These are phyloP conservation scores for Apis laboriosa DNA, from an alignment of 1,140 invertebrate species.

Conservation along the genomic window DNA sequence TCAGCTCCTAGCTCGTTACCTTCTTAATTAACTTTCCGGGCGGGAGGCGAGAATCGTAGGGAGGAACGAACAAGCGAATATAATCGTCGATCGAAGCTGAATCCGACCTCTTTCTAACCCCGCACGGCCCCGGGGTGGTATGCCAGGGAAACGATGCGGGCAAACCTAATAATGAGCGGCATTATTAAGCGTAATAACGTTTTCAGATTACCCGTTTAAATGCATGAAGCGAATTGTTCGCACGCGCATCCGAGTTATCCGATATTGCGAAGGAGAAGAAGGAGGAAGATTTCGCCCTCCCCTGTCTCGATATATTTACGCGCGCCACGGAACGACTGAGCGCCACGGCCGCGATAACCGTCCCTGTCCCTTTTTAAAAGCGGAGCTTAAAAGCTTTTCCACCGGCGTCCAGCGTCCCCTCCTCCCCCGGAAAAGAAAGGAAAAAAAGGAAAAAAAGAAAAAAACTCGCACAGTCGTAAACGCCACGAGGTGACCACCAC, in stretches of 20 bases:
- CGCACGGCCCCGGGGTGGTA: not conserved
- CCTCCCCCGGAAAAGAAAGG: slow-evolving; percentile 17
- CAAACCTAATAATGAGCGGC: slow-evolving; percentile 34
- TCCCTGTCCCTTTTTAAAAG: slow-evolving; percentile 69
- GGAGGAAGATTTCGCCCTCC: slow-evolving; percentile 27
- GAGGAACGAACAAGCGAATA: not conserved
- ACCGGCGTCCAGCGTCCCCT: slow-evolving; percentile 11
- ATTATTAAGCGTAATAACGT: slow-evolving; percentile 66
- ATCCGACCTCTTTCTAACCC: not conserved
- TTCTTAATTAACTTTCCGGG: not conserved
- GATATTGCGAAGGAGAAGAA: slow-evolving; percentile 11
- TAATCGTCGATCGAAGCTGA: slow-evolving; percentile 1
- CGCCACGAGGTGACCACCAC: slow-evolving; percentile 37
- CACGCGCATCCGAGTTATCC: slow-evolving; percentile 51
- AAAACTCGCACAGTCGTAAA: slow-evolving; percentile 28
- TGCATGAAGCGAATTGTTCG: slow-evolving; percentile 65
- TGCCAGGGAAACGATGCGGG: not conserved
- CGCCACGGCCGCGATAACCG: slow-evolving; percentile 64
- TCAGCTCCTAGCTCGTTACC: not conserved
- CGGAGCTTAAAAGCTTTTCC: slow-evolving; percentile 70
- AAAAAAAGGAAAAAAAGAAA: slow-evolving; percentile 27
- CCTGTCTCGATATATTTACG: slow-evolving; percentile 69
- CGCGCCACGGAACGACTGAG: slow-evolving; percentile 21
- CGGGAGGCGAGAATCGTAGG: not conserved
- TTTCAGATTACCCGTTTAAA: slow-evolving; percentile 72